Evolutionary conservation across 2,113 vertebrate species (phyloP), one percentile per base, ranked within the genome.

Genomic region (Nipponia nippon): DNA sequence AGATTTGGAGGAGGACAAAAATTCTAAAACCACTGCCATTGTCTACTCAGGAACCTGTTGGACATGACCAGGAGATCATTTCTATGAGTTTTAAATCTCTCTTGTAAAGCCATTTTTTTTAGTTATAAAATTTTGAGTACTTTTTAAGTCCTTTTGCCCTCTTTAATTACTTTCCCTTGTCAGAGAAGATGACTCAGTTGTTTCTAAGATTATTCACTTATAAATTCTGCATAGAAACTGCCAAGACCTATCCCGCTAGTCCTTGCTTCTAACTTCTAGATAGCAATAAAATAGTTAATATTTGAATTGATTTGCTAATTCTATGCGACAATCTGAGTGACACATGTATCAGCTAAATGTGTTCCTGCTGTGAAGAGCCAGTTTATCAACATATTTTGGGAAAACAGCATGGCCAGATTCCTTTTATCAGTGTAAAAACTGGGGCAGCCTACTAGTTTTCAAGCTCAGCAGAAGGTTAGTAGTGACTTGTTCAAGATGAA

Each of bases 251-350:
- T 78, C 42, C 61, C 40, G 12, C 42, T 58, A 80, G 34, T 83
- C 49, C 58, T 90, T 89, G 21, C 34, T 93, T 88, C 79, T 86
- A 77, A 76, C 46, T 92, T 87, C 71, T 58, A 81, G 46, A 61
- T 12, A 78, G 71, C 49, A 88, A 90, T 50, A 85, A 94, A 95
- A 92, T 86, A 88, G 62, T 92, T 89, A 73, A 70, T 93, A 88
- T 95, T 92, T 92, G 16, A 93, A 93, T 56, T 88, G 46, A 88
- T 96, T 95, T 93, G 22, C 34, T 95, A 95, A 95, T 85, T 93
- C 89, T 96, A 0, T 65, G 58, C 7, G 34, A 93, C 85, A 95
- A 95, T 78, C 65, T 82, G 87, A 92, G 85, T 79, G 95, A 82
- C 66, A 90, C 70, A 83, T 70, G 50, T 80, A 93, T 66, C 91